phyloP scores from a whole-genome alignment of 2,797 vertebrate genomes.

The Microtus agrestis region DNA sequence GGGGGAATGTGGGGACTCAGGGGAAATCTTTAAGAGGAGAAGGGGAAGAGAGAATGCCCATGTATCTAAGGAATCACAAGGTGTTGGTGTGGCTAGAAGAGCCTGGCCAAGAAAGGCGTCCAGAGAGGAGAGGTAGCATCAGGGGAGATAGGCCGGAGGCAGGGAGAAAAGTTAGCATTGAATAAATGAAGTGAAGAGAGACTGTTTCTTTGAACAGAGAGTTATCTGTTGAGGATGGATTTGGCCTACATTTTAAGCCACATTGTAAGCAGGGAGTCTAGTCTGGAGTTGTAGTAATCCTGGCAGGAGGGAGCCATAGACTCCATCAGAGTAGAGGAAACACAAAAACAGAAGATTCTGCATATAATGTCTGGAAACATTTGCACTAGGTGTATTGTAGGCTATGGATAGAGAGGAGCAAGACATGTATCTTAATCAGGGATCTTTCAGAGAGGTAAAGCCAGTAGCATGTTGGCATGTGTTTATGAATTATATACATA shows the following conservation, averaged over 20 bases:
- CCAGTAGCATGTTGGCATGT: not conserved
- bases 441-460: not conserved
- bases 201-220: not conserved
- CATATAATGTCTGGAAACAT: not conserved
- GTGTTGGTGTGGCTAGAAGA: not conserved
- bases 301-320: not conserved
- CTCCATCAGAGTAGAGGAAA: no score
- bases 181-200: not conserved
- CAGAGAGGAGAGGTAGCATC: not conserved
- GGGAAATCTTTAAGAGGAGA: not conserved
- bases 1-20: not conserved
- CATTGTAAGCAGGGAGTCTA: not conserved
- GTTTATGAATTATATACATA: no score
- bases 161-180: not conserved
- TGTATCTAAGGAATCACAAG: not conserved
- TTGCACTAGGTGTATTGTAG: not conserved
- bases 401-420: not conserved
- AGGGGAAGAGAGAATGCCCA: not conserved
- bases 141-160: rapidly evolving
- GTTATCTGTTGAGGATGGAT: not conserved
- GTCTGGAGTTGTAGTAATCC: not conserved
- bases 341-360: not conserved
- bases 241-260: not conserved
- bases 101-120: not conserved
- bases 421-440: not conserved